phyloP scores from a whole-genome alignment of 2,113 vertebrate species.

The Dicaeum eximium region DNA sequence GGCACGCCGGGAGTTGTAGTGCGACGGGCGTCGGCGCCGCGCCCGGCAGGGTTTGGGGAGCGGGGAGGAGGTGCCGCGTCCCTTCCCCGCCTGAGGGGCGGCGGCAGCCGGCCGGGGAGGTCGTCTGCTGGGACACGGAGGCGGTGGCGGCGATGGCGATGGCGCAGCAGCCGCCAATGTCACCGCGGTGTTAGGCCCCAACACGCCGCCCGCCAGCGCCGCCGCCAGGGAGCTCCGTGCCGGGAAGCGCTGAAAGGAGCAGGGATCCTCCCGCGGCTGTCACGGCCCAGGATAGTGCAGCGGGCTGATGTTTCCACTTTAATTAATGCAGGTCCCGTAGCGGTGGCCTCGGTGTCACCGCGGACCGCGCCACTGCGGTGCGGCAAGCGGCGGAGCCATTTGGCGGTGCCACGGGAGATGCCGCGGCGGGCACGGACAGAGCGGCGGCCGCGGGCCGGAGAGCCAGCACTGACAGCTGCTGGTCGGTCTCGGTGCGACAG shows the following conservation, averaged over 20 bases:
- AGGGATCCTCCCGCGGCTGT: too few relatives aligned
- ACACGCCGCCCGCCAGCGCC: neutral
- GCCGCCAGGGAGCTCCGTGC: neutral
- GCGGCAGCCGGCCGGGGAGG: accelerated
- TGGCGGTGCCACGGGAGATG: accelerated
- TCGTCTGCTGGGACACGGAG: accelerated
- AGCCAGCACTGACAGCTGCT: neutral
- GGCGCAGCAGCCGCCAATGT: neutral
- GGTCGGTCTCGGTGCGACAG: accelerated
- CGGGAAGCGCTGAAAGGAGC: neutral
- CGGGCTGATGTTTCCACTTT: neutral
- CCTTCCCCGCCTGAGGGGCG: neutral
- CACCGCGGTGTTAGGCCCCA: neutral
- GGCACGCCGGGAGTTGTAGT: neutral
- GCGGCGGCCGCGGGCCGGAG: accelerated
- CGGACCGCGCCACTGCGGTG: too few relatives aligned
- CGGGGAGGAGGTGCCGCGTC: neutral
- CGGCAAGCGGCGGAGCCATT: neutral
- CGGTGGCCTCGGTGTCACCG: neutral
- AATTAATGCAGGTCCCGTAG: too few relatives aligned
- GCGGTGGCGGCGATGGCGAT: neutral
- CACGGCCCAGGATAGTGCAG: neutral
- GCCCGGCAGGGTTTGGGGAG: neutral
- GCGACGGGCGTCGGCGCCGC: neutral
- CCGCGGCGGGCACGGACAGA: accelerated